phyloP scores from a whole-genome alignment of 2,888 invertebrate species.

The Idaea biselata region DNA sequence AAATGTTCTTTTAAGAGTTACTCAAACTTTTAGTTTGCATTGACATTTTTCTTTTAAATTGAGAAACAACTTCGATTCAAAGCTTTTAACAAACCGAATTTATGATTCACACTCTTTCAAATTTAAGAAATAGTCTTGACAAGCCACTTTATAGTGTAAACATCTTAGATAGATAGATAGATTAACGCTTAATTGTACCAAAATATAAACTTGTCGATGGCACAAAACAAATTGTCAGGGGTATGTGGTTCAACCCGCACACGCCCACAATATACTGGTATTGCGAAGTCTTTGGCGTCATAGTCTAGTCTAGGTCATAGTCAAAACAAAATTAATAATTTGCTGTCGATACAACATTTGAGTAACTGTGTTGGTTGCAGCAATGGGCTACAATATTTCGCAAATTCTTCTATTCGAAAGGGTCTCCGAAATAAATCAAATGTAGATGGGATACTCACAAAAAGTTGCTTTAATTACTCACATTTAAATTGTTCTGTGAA shows the following conservation, averaged over 20 bases:
- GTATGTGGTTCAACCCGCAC: too few relatives aligned
- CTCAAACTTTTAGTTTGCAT: constrained; percentile 51
- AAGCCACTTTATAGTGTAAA: too few relatives aligned
- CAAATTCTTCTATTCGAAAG: constrained; percentile 76
- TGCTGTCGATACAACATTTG: constrained; percentile 38
- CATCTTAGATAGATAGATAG: too few relatives aligned
- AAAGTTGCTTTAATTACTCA: constrained; percentile 77
- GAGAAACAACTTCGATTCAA: neutral
- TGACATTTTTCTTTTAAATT: constrained; percentile 3
- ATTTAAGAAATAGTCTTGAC: too few relatives aligned
- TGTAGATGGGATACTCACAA: constrained; percentile 71
- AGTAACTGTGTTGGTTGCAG: constrained; percentile 44
- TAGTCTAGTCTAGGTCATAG: too few relatives aligned
- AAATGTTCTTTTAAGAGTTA: constrained; percentile 30
- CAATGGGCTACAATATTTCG: constrained; percentile 72
- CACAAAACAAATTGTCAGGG: too few relatives aligned
- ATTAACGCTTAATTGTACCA: too few relatives aligned
- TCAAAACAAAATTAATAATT: neutral
- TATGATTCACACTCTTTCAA: too few relatives aligned
- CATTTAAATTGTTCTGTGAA: constrained; percentile 64
- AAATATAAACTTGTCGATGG: too few relatives aligned
- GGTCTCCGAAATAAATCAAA: constrained; percentile 78
- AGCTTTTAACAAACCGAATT: neutral
- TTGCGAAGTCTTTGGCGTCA: too few relatives aligned
- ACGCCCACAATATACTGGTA: too few relatives aligned